Conservation (phyloP, 2,797 vertebrate species). For the Myotis pilosus region DNA sequence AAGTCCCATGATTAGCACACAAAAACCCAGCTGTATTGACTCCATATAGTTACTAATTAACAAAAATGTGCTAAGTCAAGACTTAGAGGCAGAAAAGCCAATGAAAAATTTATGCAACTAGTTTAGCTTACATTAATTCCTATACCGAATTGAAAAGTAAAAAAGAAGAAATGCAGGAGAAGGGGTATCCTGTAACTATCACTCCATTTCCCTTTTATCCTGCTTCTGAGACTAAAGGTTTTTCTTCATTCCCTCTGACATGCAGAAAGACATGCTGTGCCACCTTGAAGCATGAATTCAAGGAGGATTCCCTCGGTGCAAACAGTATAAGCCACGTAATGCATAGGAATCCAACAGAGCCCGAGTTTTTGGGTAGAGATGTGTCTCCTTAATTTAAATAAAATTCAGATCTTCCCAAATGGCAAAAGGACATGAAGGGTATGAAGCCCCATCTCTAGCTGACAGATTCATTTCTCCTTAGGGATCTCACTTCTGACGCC, state of each 20-base stretch:
- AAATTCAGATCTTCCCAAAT: background rate
- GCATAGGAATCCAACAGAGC: background rate
- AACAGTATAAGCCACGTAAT: background rate
- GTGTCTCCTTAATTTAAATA: background rate
- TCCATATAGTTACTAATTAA: background rate
- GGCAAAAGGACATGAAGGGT: background rate
- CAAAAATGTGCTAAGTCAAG: background rate
- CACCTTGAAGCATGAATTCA: background rate
- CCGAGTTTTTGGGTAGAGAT: background rate
- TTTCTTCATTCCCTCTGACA: background rate
- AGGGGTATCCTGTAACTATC: background rate
- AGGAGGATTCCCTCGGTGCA: background rate
- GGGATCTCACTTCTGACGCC: background rate
- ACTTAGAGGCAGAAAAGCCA: background rate
- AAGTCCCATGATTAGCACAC: background rate
- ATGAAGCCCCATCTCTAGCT: background rate
- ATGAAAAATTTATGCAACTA: background rate
- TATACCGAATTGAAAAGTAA: background rate
- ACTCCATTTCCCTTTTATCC: background rate
- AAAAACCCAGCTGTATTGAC: background rate
- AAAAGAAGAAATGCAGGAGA: background rate
- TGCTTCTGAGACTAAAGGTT: background rate
- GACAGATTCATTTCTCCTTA: background rate
- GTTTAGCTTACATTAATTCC: background rate
- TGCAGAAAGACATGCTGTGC: background rate